Conservation (phyloP, 1,140 invertebrate species). For the Tetramorium parvispinum region DNA sequence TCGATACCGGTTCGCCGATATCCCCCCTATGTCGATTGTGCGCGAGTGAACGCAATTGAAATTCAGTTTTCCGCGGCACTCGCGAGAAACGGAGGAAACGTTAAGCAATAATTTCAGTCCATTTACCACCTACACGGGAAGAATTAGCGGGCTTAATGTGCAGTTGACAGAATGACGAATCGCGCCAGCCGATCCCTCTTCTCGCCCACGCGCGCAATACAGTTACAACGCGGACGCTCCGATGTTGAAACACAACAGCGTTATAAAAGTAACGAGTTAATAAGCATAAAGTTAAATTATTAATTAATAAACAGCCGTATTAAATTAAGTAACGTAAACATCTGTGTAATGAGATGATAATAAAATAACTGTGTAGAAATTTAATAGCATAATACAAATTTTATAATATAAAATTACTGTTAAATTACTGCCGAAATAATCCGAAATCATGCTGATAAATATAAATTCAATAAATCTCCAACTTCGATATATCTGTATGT, state of each 20-base stretch:
- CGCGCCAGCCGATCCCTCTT: constrained; percentile 45
- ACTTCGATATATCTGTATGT: neutral
- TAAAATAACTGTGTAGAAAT: neutral
- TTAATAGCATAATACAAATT: too few species aligned
- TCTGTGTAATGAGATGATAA: neutral
- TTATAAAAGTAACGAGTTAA: constrained; percentile 17
- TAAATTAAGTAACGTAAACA: constrained; percentile 13
- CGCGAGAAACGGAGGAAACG: constrained; percentile 16
- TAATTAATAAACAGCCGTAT: neutral
- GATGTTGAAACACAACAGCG: neutral
- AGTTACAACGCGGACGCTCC: neutral
- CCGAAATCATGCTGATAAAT: neutral
- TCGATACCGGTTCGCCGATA: constrained; percentile 7
- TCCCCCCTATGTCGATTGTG: neutral
- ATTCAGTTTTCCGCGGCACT: neutral
- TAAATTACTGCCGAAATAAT: neutral
- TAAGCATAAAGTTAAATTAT: constrained; percentile 10
- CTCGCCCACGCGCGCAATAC: neutral
- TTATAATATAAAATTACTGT: neutral
- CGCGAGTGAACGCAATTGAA: constrained; percentile 13
- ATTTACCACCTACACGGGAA: constrained; percentile 62
- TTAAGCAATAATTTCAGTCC: constrained; percentile 61
- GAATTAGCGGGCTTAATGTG: constrained; percentile 44
- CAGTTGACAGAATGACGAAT: constrained; percentile 62
- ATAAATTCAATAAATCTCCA: neutral